Evolutionary conservation across 64 coral and sea anemone genomes (phyloP).

Genomic region (Porites lutea): DNA sequence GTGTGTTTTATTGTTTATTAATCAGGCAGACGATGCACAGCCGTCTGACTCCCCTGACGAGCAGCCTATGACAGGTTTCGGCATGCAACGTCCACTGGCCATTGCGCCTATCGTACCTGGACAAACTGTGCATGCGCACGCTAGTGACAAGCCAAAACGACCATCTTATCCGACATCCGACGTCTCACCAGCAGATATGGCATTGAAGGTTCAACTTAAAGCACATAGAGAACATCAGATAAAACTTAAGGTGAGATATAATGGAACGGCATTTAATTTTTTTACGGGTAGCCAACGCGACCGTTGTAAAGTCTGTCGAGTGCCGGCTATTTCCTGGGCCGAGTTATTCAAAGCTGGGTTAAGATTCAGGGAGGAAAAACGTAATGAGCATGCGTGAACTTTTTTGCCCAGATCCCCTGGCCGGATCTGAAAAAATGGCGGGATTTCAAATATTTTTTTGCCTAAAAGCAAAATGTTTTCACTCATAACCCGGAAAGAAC

Average conservation of each 20-base stretch:
- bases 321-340: no score
- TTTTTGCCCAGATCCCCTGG: no score
- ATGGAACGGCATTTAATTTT: background rate
- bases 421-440: no score
- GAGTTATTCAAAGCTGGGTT: no score
- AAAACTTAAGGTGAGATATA: conserved; percentile 60
- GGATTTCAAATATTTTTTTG: no score
- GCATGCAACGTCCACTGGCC: conserved; percentile 51
- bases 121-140: conserved; percentile 89
- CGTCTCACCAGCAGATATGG: conserved; percentile 18
- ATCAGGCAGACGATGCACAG: conserved; percentile 38
- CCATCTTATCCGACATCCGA: background rate
- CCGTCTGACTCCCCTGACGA: conserved; percentile 61
- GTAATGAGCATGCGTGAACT: no score
- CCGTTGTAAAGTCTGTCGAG: no score
- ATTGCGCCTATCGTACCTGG: conserved; percentile 64
- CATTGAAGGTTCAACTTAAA: conserved; percentile 66
- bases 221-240: conserved; percentile 80
- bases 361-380: no score
- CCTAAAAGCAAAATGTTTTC: no score
- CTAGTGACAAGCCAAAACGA: conserved; percentile 83
- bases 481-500: no score
- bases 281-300: no score
- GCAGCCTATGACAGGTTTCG: conserved; percentile 24
- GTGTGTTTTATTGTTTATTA: background rate